Conservation (phyloP, 2,888 invertebrate species). For the Acronicta leporina region DNA sequence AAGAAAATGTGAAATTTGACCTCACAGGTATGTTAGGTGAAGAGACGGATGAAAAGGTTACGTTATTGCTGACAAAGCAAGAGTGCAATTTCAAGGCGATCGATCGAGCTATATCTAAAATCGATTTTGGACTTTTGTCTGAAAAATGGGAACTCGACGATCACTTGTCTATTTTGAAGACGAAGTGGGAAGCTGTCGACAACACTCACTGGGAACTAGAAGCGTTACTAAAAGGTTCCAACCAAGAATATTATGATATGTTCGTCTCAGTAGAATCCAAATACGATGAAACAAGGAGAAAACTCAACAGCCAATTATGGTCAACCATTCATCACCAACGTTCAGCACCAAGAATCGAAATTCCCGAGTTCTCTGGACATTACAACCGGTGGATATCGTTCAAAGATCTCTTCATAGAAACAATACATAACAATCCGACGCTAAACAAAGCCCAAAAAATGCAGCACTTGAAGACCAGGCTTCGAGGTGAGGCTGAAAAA, state of each 20-base stretch:
- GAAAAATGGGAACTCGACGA: slow-evolving; percentile 22
- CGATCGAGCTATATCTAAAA: slow-evolving; percentile 10
- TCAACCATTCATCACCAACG: slow-evolving; percentile 2
- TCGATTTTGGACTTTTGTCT: background rate
- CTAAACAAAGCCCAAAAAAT: slow-evolving; percentile 13
- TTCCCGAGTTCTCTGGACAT: slow-evolving; percentile 12
- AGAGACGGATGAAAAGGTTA: slow-evolving; percentile 3
- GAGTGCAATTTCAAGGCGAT: slow-evolving; percentile 20
- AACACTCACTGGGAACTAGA: slow-evolving; percentile 17
- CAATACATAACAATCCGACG: slow-evolving; percentile 11
- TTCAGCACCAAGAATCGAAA: slow-evolving; percentile 7
- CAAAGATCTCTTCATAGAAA: slow-evolving; percentile 17
- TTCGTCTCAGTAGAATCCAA: slow-evolving; percentile 3
- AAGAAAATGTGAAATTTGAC: slow-evolving; percentile 4
- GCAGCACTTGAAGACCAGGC: slow-evolving; percentile 7
- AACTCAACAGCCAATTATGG: slow-evolving; percentile 7
- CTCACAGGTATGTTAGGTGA: background rate
- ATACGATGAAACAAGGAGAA: slow-evolving; percentile 4
- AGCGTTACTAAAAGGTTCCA: slow-evolving; percentile 5
- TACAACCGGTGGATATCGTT: slow-evolving; percentile 17
- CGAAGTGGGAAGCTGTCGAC: slow-evolving; percentile 11
- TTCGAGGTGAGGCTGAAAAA: slow-evolving; percentile 10
- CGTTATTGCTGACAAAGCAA: slow-evolving; percentile 4
- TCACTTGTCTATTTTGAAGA: slow-evolving; percentile 6
- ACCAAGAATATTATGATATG: background rate